These are phyloP conservation scores for Lathamus discolor DNA, from an alignment of 2,113 vertebrate genomes.

Conservation along the genomic window DNA sequence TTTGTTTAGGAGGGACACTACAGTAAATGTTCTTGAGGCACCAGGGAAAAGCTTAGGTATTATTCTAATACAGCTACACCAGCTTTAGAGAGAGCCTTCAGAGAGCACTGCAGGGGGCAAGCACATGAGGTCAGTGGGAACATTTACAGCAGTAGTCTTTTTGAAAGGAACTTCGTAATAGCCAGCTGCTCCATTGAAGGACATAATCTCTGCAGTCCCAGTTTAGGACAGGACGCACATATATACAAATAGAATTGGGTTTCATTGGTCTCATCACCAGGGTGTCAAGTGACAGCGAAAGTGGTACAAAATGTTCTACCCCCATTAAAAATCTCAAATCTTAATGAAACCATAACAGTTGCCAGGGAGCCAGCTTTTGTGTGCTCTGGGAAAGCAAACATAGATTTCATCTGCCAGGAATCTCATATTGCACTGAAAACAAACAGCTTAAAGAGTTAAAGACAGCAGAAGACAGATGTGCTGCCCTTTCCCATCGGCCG, in stretches of 20 bases:
- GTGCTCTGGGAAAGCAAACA: neutral
- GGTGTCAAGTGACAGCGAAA: neutral
- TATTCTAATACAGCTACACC: neutral
- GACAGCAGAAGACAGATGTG: neutral
- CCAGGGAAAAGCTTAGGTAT: neutral
- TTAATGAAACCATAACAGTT: neutral
- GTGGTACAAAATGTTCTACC: neutral
- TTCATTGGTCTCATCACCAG: neutral
- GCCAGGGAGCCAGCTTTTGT: neutral
- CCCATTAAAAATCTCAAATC: neutral
- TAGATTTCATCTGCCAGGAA: neutral
- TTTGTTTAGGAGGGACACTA: neutral
- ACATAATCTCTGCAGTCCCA: neutral
- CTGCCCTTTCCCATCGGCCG: neutral
- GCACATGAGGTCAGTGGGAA: neutral
- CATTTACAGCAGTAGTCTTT: fast-evolving
- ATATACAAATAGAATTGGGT: neutral
- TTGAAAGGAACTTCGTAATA: neutral
- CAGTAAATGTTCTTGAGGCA: neutral
- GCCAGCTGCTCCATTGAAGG: neutral
- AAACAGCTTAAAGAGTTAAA: neutral
- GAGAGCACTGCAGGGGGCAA: fast-evolving
- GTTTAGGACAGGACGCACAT: fast-evolving
- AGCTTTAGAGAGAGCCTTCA: neutral
- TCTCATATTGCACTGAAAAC: neutral